phyloP scores from a whole-genome alignment of 2,113 vertebrate species.

The Sinocyclocheilus maitianheensis region DNA sequence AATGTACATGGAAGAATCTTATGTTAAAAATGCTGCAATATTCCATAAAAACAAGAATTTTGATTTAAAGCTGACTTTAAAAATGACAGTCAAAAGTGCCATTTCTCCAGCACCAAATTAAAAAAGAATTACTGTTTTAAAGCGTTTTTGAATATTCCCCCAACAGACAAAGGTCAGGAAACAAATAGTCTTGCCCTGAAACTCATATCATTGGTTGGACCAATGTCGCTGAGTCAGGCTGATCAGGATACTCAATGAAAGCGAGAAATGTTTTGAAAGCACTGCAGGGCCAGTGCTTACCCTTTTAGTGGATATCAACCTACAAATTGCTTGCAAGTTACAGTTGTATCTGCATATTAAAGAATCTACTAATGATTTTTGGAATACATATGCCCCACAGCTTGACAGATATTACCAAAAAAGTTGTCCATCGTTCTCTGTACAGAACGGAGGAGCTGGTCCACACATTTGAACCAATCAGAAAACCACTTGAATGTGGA shows the following conservation, averaged over 20 bases:
- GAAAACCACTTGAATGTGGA: not conserved
- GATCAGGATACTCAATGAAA: not conserved
- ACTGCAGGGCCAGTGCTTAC: not conserved
- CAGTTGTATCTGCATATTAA: not conserved
- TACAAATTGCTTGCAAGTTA: not conserved
- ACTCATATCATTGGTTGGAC: not conserved
- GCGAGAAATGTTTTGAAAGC: not conserved
- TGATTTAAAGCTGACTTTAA: not conserved
- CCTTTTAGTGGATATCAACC: not conserved
- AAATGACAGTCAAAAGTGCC: not conserved
- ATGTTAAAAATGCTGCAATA: not conserved
- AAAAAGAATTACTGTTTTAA: not conserved
- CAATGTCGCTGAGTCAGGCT: not conserved
- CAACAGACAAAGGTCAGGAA: not conserved
- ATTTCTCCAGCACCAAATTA: not conserved
- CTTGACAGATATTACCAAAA: not conserved
- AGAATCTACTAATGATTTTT: not conserved
- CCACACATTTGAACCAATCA: not conserved
- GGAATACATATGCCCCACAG: not conserved
- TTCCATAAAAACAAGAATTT: not conserved
- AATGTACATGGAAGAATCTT: not conserved
- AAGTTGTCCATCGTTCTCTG: not conserved
- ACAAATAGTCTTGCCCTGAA: not conserved
- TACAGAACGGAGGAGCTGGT: not conserved
- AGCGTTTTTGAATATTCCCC: not conserved